Evolutionary conservation across 2,888 invertebrate genomes (phyloP), one percentile per base, ranked within the genome.

Genomic region (Amiota communis): DNA sequence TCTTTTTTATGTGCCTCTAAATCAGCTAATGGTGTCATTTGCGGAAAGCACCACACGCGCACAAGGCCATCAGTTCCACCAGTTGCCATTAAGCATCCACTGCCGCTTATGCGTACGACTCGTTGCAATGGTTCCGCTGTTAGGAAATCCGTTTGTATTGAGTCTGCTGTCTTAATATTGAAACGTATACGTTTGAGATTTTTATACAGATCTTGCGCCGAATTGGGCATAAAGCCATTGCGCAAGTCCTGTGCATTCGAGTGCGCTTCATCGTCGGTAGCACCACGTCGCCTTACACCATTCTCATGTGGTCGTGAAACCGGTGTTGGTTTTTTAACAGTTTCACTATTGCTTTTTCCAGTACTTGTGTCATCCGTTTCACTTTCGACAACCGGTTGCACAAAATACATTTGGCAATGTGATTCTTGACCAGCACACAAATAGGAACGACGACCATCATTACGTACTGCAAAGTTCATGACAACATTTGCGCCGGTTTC

Each of bases 391-490:
- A 92, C 90, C 80, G 91, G 90, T 89, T 92, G 91, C 4, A 96
- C 94, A 86, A 92, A 93, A 87, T 97, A 97, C 82, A 97, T 91
- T 88, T 96, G 96, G 87, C 96, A 97, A 85, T 97, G 95, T 78
- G 95, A 96, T 90, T 98, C 97, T 90, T 97, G 96, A 0, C 98
- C 98, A 10, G 97, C 97, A 1, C 96, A 95, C 70, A 98, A 90
- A 89, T 94, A 95, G 13, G 94, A 94, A 83, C 93, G 93, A 81
- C 95, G 94, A 61, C 93, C 93, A 78, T 93, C 92, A 79, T 92
- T 94, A 75, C 92, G 92, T 8, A 95, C 93, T 0, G 95, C 93
- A 87, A 96, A 95, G 86, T 97, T 97, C 98, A 98, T 98, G 0
- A 97, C 96, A 68, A 97, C 96, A 86, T 94, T 95, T 0, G 94